Base-by-base conservation (phyloP, 2,797 vertebrate genomes). In the Zalophus californianus region DNA sequence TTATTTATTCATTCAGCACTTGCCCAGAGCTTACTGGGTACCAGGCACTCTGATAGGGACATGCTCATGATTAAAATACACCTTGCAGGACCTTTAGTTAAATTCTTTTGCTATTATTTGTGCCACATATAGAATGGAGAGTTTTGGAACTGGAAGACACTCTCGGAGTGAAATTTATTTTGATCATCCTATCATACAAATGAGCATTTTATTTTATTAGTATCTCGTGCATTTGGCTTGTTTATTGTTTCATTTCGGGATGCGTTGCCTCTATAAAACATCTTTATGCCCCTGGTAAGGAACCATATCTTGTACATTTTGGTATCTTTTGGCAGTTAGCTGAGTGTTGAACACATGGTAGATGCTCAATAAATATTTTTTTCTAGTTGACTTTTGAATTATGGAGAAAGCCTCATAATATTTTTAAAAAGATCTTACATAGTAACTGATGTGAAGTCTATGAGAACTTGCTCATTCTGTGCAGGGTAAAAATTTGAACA, bases 211-310 rank as follows among this genome's bases (percentile, higher is more conserved):
- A 83, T 79, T 95, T 97, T 92, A 94, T 58, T 90, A 82, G 25
- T 66, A 87, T 48, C 77, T 91, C 5, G 0, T 41, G 35, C 78
- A 32, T 52, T 96, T 91, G 38, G 29, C 80, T 96, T 90, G 62
- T 70, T 94, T 84, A 85, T 75, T 86, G 60, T 88, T 96, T 96
- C 91, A 62, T 66, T 93, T 96, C 66, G 73, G 56, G n/a, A 77
- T 58, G 54, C 32, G 15, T 18, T 86, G 14, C 50, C 44, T 85
- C 64, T 64, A 78, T 93, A 80, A 96, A 96, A 91, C 85, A 86
- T 93, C 54, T 60, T 94, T 56, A 96, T 82, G 58, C 20, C 10
- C 35, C n/a, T 44, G 52, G 86, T 84, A 94, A 77, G 66, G 27
- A 92, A 79, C 8, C 56, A 9, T 80, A 35, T 48, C 41, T 83